A percentile compares a stretch with the other conserved stretches of the same genome.
phyloP scores from a whole-genome alignment of 2,113 vertebrate species.

The Rattus rattus region DNA sequence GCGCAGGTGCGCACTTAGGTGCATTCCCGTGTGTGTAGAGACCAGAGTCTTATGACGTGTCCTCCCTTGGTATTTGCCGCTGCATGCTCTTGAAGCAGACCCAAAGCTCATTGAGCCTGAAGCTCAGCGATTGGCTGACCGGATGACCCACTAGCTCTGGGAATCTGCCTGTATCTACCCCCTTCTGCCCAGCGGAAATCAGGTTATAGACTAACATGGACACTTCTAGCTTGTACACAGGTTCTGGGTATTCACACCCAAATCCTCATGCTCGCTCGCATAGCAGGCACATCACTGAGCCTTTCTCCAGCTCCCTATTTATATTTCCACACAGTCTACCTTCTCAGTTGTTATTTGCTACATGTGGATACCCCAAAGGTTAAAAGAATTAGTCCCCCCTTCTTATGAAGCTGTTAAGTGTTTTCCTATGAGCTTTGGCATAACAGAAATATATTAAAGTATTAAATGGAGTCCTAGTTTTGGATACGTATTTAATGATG shows the following conservation, averaged over 20 bases:
- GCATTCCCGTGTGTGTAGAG: neutral
- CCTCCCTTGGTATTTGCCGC: too few species aligned
- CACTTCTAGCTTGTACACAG: neutral
- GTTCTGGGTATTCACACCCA: too few species aligned
- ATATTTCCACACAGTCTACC: slow-evolving; percentile 12
- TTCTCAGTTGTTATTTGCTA: slow-evolving; percentile 16
- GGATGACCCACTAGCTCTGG: neutral
- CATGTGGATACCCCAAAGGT: neutral
- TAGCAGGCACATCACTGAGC: too few species aligned
- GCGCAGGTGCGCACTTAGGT: neutral
- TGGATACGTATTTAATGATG: slow-evolving; percentile 13
- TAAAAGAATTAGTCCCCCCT: neutral
- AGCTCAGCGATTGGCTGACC: neutral
- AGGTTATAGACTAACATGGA: neutral
- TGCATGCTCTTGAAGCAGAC: neutral
- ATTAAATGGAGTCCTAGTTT: neutral
- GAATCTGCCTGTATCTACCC: neutral
- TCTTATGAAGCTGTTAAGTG: neutral
- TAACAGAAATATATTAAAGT: neutral
- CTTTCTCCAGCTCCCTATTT: slow-evolving; percentile 19
- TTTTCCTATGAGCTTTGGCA: neutral
- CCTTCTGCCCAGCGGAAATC: too few species aligned
- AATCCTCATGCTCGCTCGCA: neutral
- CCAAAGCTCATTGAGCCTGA: neutral
- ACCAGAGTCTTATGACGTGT: too few species aligned